Evolutionary conservation across 2,888 invertebrate species (phyloP), one percentile per base, ranked within the genome.

Genomic region (Peribatodes rhomboidaria): DNA sequence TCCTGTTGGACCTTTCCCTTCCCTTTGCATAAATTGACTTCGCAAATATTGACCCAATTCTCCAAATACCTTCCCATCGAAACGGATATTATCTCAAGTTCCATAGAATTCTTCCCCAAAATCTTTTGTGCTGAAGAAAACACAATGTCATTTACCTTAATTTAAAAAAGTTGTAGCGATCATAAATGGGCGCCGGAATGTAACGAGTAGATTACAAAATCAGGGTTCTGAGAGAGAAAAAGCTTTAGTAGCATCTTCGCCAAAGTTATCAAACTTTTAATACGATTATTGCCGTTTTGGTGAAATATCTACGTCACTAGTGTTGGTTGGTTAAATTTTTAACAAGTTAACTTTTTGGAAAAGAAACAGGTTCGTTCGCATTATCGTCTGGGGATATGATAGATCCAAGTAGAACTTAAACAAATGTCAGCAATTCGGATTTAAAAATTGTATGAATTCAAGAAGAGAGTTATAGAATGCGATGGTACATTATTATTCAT

Each of bases 71-170:
- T 39, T 20, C n/a, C 22, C 53, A 14, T 22, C 42, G 54, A 42
- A 54, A 42, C 31, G 42, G 54, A 31, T 31, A 54, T 54, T 20
- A 33, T 56, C 49, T 20, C 42, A 16, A 18, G 54, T 47, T 42
- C 39, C 31, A 22, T 37, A 50, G 50, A 35, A 14, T 37, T 46
- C 14, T 53, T 50, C 10, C 27, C 13, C 18, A 37, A 37, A 52
- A 52, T 44, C 46, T 16, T 60, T 60, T 53, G 44, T 53, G n/a
- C 4, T 7, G 46, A 60, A 58, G 18, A 37, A 53, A 53, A 53
- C 37, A 35, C 53, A 39, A 37, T 44, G 44, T 46, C 52, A 60
- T 53, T 53, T 60, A 39, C 44, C 60, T 46, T 52, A 53, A 53
- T 46, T 44, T 35, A 44, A 55, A 55, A 55, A 55, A 46, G 44